Evolutionary conservation across 2,113 vertebrate genomes (phyloP), one percentile per base, ranked within the genome.

Genomic region (Mesoclemmys tuberculata): DNA sequence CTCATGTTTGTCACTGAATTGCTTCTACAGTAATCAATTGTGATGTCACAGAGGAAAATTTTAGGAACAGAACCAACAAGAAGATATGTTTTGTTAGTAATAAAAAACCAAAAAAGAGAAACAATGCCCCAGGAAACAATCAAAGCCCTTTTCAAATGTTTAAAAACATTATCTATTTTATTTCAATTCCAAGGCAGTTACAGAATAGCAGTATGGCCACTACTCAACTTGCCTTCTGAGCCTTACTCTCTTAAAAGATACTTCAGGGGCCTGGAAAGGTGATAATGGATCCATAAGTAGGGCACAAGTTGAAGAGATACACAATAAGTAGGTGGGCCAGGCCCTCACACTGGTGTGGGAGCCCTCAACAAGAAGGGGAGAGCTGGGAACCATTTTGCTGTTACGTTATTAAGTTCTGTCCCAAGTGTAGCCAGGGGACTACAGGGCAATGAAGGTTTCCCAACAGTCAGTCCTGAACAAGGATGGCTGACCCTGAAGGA

Each of bases 1-100:
- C 38, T 13, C 88, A 77, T 35, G 6, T 38, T 80, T 84, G 49
- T 83, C 35, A 58, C 52, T 48, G 49, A 61, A 74, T 2, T 27
- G 11, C 48, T 27, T 48, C 9, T 44, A 48, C 3, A 12, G 24
- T 29, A 82, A 92, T 80, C 61, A 48, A 71, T 24, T 81, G 49
- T 51, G 51, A 82, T 38, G 19, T 49, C 82, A 90, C 78, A 93
- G 13, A 52, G 80, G 4, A 0, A 0, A 85, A 51, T 64, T 55
- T 38, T 0, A 2, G 56, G 2, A 87, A 92, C 3, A 90, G 44
- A 94, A 51, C 3, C 22, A 91, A 31, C 19, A 68, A 35, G 0
- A 0, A 85, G 21, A 48, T 0, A 0, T 1, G 1, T 74, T 92
- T 85, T 21, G 29, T 19, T 13, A 8, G 16, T 3, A 91, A 1